These are phyloP conservation scores for Portunus trituberculatus DNA, from an alignment of 1,140 invertebrate genomes.

Conservation along the genomic window DNA sequence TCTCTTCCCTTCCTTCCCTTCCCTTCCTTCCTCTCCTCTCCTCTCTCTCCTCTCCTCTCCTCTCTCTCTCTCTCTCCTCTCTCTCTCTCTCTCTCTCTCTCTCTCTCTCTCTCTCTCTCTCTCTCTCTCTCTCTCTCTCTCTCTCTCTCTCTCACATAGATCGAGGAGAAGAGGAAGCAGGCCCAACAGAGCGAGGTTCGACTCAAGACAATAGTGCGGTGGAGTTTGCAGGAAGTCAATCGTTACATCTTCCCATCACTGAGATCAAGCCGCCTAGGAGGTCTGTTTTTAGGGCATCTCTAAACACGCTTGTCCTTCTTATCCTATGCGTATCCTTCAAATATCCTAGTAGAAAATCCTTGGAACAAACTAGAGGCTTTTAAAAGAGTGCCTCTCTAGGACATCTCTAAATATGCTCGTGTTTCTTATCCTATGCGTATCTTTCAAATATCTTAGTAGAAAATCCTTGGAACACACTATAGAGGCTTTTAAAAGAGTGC, in stretches of 20 bases:
- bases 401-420: no score
- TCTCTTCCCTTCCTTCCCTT: no score
- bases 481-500: no score
- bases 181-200: slow-evolving; percentile 74
- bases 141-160: slow-evolving; percentile 2
- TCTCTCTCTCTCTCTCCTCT: slow-evolving; percentile 30
- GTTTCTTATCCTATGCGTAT: no score
- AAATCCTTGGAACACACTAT: no score
- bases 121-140: slow-evolving; percentile 8
- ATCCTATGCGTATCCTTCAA: no score
- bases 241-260: slow-evolving; percentile 89
- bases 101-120: neutral
- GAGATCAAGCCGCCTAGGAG: slow-evolving; percentile 82
- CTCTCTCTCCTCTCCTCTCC: neutral
- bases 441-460: no score
- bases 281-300: neutral
- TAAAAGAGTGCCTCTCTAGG: no score
- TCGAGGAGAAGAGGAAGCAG: slow-evolving; percentile 45
- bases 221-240: slow-evolving; percentile 86
- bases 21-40: no score
- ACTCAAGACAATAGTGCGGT: slow-evolving; percentile 84
- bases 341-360: no score
- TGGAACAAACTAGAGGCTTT: no score
- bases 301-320: no score
- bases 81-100: slow-evolving; percentile 11